Conservation (phyloP, 2,797 vertebrate species). For the Miichthys miiuy region DNA sequence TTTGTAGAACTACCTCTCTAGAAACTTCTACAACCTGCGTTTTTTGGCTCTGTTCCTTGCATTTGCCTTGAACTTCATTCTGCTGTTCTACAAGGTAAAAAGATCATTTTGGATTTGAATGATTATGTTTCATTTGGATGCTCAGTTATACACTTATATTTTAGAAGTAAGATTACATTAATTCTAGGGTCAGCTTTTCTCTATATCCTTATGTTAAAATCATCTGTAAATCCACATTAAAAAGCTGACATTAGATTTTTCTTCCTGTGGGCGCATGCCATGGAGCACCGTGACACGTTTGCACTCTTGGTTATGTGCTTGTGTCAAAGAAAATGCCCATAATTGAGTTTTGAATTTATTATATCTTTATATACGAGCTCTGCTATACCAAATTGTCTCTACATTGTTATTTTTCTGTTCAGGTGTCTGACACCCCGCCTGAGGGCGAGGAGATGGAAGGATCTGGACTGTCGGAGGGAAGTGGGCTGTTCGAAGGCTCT, state of each 20-base stretch:
- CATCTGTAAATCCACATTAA: too few species aligned
- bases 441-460: slow-evolving; percentile 83
- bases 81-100: slow-evolving; percentile 91
- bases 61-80: slow-evolving; percentile 95
- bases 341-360: neutral
- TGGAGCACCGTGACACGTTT: too few species aligned
- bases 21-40: slow-evolving; percentile 96
- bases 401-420: slow-evolving; percentile 56
- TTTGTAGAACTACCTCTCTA: slow-evolving; percentile 92
- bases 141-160: neutral
- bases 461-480: slow-evolving; percentile 80
- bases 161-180: too few species aligned
- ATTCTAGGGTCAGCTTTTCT: too few species aligned
- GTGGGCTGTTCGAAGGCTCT: slow-evolving; percentile 82
- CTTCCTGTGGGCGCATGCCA: too few species aligned
- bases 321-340: neutral
- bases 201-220: too few species aligned
- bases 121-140: neutral
- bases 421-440: slow-evolving; percentile 91
- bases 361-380: neutral
- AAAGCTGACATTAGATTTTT: too few species aligned
- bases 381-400: neutral
- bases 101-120: neutral
- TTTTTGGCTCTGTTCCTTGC: slow-evolving; percentile 94
- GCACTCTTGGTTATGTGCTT: neutral